phyloP scores from a whole-genome alignment of 2,113 vertebrate genomes.

The Eolophus roseicapilla region DNA sequence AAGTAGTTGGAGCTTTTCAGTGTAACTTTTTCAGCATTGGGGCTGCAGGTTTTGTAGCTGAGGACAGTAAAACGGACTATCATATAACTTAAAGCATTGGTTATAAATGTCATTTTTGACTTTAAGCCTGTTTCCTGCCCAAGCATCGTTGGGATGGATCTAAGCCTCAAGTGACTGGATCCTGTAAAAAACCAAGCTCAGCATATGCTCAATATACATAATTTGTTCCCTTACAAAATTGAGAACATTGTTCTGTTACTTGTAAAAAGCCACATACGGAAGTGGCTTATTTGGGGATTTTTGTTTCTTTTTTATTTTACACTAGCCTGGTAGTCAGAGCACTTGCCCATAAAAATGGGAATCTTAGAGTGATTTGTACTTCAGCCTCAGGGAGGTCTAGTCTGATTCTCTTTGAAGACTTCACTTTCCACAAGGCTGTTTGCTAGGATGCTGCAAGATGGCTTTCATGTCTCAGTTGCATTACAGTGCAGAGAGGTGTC shows the following conservation, averaged over 20 bases:
- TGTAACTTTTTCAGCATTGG: background rate
- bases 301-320: background rate
- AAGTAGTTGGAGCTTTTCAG: background rate
- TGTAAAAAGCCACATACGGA: background rate
- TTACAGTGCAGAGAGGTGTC: background rate
- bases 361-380: background rate
- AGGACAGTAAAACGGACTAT: background rate
- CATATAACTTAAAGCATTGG: background rate
- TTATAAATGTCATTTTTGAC: background rate
- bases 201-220: background rate
- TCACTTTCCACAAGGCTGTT: background rate
- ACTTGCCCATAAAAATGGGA: background rate
- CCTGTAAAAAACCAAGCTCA: background rate
- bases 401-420: background rate
- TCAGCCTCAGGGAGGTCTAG: background rate
- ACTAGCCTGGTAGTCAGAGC: background rate
- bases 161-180: background rate
- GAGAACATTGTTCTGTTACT: background rate
- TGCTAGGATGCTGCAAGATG: background rate
- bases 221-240: background rate
- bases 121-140: background rate
- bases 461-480: background rate
- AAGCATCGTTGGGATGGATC: background rate
- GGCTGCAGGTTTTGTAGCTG: background rate
- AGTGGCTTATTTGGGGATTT: background rate